phyloP scores from a whole-genome alignment of 2,113 vertebrate genomes.

The Mormyrus iriodes region DNA sequence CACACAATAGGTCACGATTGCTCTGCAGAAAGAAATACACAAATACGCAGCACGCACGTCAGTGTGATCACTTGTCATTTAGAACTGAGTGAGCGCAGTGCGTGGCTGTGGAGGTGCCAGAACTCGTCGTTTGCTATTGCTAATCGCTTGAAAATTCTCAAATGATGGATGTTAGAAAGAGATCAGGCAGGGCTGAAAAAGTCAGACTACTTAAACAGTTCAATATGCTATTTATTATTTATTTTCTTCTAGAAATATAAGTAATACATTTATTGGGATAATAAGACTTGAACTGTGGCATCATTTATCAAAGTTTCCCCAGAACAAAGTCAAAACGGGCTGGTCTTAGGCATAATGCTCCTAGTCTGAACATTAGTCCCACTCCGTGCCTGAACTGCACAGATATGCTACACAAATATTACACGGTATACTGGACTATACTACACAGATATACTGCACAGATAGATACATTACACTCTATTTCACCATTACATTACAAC shows the following conservation, averaged over 20 bases:
- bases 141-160: neutral
- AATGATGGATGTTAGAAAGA: neutral
- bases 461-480: neutral
- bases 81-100: neutral
- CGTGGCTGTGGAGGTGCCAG: neutral
- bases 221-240: neutral
- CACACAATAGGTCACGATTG: neutral
- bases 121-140: neutral
- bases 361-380: neutral
- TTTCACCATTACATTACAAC: neutral
- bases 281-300: neutral
- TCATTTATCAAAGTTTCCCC: neutral
- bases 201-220: neutral
- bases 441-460: neutral
- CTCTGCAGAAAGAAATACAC: neutral
- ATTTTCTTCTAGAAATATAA: neutral
- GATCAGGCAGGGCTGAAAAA: neutral
- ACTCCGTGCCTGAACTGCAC: neutral
- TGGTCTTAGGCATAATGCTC: neutral
- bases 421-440: too few relatives aligned
- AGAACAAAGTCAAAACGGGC: neutral
- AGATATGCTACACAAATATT: neutral
- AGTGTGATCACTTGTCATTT: neutral
- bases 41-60: neutral
- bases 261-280: neutral